A percentile compares a stretch with the other conserved stretches of the same genome.
Evolutionary conservation across 2,888 invertebrate species (phyloP).

Genomic region (Sclerodermus sp.): DNA sequence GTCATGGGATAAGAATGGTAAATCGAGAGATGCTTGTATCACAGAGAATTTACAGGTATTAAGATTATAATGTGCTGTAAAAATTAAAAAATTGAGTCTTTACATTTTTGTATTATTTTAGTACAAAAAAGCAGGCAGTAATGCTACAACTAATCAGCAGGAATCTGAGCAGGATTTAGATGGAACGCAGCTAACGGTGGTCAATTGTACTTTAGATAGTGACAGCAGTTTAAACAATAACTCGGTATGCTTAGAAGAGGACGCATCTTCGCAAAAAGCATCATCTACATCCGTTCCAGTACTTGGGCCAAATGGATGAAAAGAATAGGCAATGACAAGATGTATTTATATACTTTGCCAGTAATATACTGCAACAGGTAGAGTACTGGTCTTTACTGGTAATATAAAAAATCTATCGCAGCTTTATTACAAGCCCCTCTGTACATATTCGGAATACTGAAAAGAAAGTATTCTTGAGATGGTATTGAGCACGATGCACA

Average conservation of each 20-base stretch:
- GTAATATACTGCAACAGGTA: no score
- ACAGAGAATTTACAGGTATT: constrained; percentile 71
- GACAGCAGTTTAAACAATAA: constrained; percentile 52
- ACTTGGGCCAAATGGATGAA: constrained; percentile 53
- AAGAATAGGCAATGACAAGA: constrained; percentile 1
- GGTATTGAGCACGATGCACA: no score
- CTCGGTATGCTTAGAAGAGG: constrained; percentile 33
- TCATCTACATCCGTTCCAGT: constrained; percentile 40
- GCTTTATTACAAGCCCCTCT: constrained; percentile 8
- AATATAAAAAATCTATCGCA: constrained; percentile 6
- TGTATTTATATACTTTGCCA: no score
- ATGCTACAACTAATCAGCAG: constrained; percentile 27
- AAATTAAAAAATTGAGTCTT: not conserved
- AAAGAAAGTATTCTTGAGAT: constrained; percentile 7
- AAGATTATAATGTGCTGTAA: not conserved
- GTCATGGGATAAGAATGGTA: constrained; percentile 48
- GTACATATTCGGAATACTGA: constrained; percentile 1
- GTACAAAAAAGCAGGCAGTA: constrained; percentile 39
- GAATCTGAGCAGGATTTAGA: constrained; percentile 38
- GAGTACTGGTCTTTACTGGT: not conserved
- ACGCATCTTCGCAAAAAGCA: constrained; percentile 37
- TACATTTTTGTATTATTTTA: constrained; percentile 10
- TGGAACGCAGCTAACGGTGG: constrained; percentile 45
- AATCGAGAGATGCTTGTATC: constrained; percentile 62
- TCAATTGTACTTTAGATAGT: constrained; percentile 45